Base-by-base conservation (phyloP, 1,140 invertebrate genomes). In the Psix sp. region DNA sequence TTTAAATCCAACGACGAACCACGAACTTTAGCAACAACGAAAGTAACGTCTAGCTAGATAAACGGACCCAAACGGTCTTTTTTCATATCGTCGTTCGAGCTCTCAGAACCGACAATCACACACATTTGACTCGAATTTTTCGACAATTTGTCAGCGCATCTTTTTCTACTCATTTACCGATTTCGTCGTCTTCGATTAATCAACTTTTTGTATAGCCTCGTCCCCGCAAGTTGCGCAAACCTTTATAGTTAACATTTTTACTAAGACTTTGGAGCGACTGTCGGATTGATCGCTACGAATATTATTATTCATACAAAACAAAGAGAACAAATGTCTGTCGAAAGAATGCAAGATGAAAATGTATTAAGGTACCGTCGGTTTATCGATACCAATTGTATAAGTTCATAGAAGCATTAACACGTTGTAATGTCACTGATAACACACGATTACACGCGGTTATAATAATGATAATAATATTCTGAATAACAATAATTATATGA, bases 401-500 rank as follows among this genome's bases (percentile, higher is more conserved):
- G 74, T 84, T 81, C 60, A 79, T 73, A 80, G 76, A 46, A 52
- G 67, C 77, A 78, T 82, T 81, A 77, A 82, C 71, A 79, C 70
- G 76, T 81, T 80, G 74, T 79, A 81, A 79, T 80, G 74, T 81
- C 83, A 77, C 48, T 71, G 74, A 74, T 79, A 76, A 76, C 59
- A 74, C 68, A 67, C 36, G 72, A 77, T 77, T 77, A 77, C 68
- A 62, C 59, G 71, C 63, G 66, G 24, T 78, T 65, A 80, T 65
- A 67, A 72, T 79, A 80, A 80, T 72, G 65, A 71, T 73, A 80
- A 82, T 81, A 82, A 80, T 76, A 80, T 80, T 80, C 76, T 77
- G 79, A 77, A 79, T 76, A 77, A 82, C 59, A 81, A 83, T 74
- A 80, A 78, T 65, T 68, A 63, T 80, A 80, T 77, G 59, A 51